Evolutionary conservation across 2,888 invertebrate genomes (phyloP).

Genomic region (Clepsis dumicolana): DNA sequence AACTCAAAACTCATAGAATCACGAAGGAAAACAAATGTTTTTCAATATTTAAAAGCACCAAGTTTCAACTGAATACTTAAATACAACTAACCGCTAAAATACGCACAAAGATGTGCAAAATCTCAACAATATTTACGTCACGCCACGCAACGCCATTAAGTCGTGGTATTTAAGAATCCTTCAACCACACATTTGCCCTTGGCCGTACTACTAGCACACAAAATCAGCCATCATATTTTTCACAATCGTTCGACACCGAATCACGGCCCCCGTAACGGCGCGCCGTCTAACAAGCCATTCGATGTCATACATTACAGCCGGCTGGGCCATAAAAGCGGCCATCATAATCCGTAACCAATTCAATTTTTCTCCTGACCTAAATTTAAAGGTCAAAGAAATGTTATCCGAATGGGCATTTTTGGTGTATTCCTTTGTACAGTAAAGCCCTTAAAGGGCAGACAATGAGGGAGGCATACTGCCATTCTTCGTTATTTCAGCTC

Average conservation of each 20-base stretch:
- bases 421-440: constrained; percentile 76
- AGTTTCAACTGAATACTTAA: too few species aligned
- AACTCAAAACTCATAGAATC: too few species aligned
- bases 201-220: background rate
- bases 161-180: too few species aligned
- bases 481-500: constrained; percentile 79
- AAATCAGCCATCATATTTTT: constrained; percentile 2
- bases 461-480: constrained; percentile 76
- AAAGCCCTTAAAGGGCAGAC: constrained; percentile 78
- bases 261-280: constrained; percentile 28
- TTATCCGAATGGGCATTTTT: constrained; percentile 77
- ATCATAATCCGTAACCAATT: constrained; percentile 50
- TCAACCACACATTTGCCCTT: background rate
- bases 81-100: too few species aligned
- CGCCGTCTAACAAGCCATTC: constrained; percentile 43
- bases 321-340: constrained; percentile 36
- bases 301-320: constrained; percentile 38
- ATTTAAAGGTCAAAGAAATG: constrained; percentile 79
- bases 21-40: too few species aligned
- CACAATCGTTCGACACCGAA: constrained; percentile 16
- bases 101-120: too few species aligned
- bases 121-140: too few species aligned
- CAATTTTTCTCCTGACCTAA: constrained; percentile 65
- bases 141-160: too few species aligned
- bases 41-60: too few species aligned